Percentiles rank a stretch among this genome's conserved stretches.
These are phyloP conservation scores for Lasioglossum oenotherae DNA, from an alignment of 2,888 invertebrate genomes.

Conservation along the genomic window DNA sequence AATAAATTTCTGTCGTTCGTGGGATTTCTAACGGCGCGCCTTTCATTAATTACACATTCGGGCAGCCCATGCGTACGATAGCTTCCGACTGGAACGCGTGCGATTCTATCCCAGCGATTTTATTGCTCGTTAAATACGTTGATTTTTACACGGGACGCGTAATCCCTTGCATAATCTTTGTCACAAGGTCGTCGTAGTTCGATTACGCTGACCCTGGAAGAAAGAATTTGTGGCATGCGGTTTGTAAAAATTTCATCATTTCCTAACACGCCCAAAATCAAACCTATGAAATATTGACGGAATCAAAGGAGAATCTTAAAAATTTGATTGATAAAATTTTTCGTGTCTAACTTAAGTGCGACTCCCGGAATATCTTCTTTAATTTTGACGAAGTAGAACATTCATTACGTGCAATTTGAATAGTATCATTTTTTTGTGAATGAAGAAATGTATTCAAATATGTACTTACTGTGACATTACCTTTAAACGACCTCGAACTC, in stretches of 20 bases:
- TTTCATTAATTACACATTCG: conserved; percentile 38
- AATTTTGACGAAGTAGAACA: no score
- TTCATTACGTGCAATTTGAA: no score
- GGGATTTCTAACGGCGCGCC: conserved; percentile 36
- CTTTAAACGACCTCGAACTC: no score
- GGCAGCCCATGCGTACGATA: no score
- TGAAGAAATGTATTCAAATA: no score
- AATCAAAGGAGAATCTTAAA: neutral
- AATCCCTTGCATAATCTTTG: conserved; percentile 24
- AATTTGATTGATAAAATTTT: neutral
- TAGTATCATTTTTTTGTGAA: no score
- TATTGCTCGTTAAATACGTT: conserved; percentile 24
- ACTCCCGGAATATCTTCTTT: no score
- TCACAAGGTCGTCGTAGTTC: conserved; percentile 21
- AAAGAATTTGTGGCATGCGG: neutral
- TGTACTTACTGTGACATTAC: no score
- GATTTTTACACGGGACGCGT: neutral
- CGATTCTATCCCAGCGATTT: conserved; percentile 7
- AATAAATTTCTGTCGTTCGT: conserved; percentile 14
- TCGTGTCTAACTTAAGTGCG: neutral
- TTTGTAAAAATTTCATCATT: neutral
- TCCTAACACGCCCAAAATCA: neutral
- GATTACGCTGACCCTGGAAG: neutral
- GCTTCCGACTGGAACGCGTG: conserved; percentile 3
- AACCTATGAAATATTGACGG: neutral